Percentiles rank a stretch among this genome's conserved stretches.
Evolutionary conservation across 2,888 invertebrate species (phyloP).

Genomic region (Cecidostiba fungosa): DNA sequence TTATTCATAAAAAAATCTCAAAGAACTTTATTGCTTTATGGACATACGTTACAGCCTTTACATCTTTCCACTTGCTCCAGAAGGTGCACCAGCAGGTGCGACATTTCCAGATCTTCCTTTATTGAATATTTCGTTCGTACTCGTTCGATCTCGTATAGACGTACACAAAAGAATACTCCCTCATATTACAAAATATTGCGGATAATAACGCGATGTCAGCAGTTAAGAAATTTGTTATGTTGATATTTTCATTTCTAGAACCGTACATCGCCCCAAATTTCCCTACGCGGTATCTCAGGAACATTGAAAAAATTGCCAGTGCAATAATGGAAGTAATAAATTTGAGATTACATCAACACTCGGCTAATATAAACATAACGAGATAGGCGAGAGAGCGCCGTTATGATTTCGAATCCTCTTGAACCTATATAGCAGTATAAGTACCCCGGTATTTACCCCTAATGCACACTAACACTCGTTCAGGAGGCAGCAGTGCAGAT

Average conservation of each 20-base stretch:
- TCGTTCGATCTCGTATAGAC: background rate
- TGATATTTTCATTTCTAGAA: too few species aligned
- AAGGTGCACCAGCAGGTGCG: background rate
- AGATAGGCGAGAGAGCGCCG: background rate
- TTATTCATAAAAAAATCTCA: background rate
- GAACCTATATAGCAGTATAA: slow-evolving; percentile 6
- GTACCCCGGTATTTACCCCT: slow-evolving; percentile 50
- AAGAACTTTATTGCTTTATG: background rate
- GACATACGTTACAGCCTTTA: background rate
- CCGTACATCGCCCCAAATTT: too few species aligned
- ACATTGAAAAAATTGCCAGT: background rate
- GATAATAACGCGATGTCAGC: too few species aligned
- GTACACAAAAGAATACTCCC: too few species aligned
- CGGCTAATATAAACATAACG: background rate
- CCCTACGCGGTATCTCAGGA: too few species aligned
- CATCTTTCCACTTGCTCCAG: background rate
- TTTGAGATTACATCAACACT: background rate
- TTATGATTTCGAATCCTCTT: background rate
- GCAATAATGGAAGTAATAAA: slow-evolving; percentile 1
- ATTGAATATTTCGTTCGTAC: slow-evolving; percentile 1
- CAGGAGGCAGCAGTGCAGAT: slow-evolving; percentile 27
- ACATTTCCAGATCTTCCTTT: background rate
- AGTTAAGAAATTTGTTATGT: too few species aligned
- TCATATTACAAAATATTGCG: too few species aligned
- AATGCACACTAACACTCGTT: slow-evolving; percentile 35